Evolutionary conservation across 1,140 invertebrate genomes (phyloP).

Genomic region (Calephelis virginiensis): DNA sequence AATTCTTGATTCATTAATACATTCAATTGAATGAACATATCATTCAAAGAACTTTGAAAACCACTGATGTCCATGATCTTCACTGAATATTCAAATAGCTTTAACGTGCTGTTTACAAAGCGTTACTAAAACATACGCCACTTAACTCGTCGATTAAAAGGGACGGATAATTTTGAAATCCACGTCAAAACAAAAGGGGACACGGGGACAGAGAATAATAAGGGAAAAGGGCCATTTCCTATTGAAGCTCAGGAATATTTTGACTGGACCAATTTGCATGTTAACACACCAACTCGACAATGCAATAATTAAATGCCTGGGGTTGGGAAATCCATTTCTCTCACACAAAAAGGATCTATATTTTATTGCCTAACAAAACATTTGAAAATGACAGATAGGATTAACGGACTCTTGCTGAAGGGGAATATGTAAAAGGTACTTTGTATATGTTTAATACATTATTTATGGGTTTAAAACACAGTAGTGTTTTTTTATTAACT

Average conservation of each 20-base stretch:
- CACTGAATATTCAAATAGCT: constrained; percentile 29
- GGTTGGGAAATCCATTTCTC: constrained; percentile 41
- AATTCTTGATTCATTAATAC: too few relatives aligned
- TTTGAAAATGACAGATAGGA: constrained; percentile 16
- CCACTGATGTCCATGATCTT: constrained; percentile 15
- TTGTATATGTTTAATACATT: too few relatives aligned
- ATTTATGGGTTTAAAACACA: too few relatives aligned
- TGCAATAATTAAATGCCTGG: constrained; percentile 55
- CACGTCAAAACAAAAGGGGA: constrained; percentile 54
- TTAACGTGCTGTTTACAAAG: constrained; percentile 32
- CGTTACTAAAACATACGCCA: constrained; percentile 49
- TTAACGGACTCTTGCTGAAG: not conserved
- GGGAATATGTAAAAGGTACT: not conserved
- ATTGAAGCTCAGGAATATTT: constrained; percentile 54
- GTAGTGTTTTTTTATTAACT: too few relatives aligned
- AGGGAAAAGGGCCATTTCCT: constrained; percentile 61
- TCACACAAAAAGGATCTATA: constrained; percentile 15
- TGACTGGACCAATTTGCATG: constrained; percentile 64
- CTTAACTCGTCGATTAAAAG: constrained; percentile 48
- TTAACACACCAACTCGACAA: constrained; percentile 51
- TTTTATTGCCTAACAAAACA: constrained; percentile 18
- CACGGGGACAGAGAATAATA: constrained; percentile 42
- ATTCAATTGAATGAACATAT: too few relatives aligned
- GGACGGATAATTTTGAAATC: constrained; percentile 55
- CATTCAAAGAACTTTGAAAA: too few relatives aligned